Base-by-base conservation (phyloP, 2,888 invertebrate species). In the Eilema caniola region DNA sequence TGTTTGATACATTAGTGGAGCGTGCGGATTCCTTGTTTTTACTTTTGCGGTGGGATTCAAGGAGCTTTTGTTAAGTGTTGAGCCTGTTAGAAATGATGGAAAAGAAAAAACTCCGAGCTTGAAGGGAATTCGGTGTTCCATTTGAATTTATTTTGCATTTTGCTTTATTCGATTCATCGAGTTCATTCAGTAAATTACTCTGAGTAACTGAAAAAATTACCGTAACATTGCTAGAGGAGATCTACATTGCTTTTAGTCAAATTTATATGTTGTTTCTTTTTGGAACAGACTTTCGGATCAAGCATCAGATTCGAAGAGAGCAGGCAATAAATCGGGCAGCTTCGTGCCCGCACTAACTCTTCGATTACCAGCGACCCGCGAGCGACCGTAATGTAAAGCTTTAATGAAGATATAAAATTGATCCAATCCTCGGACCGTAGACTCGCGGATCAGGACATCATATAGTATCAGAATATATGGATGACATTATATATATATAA, bases 1-100 rank as follows among this genome's bases (percentile, higher is more conserved):
- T 74, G 85, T 81, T 84, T 85, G 79, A 84, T 83, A 84, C n/a
- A 64, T 64, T n/a, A 85, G 80, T 82, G 80, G 81, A 81, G 78
- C 77, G 77, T 77, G 83, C 83, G 84, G 89, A 90, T 89, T 90
- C 87, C 89, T 91, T 92, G 90, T 90, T 92, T 92, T 92, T 93
- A 89, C 90, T 89, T 86, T 78, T 90, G 89, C 86, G 88, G 88
- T 88, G 89, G 89, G 90, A 92, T 92, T 92, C 87, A 84, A 88
- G 87, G 87, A 89, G 90, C 87, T 92, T 92, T 90, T 89, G 90
- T 91, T 90, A 92, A 92, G 89, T 90, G 89, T 89, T 90, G 88
- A 86, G 88, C 86, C 87, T 88, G 88, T 88, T 89, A 82, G 79
- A 82, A 86, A 89, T 90, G 90, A 91, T 85, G 86, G 85, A 91